Evolutionary conservation across 2,797 vertebrate species (phyloP), one percentile per base, ranked within the genome.

Genomic region (Hydrocynus forskahlii): DNA sequence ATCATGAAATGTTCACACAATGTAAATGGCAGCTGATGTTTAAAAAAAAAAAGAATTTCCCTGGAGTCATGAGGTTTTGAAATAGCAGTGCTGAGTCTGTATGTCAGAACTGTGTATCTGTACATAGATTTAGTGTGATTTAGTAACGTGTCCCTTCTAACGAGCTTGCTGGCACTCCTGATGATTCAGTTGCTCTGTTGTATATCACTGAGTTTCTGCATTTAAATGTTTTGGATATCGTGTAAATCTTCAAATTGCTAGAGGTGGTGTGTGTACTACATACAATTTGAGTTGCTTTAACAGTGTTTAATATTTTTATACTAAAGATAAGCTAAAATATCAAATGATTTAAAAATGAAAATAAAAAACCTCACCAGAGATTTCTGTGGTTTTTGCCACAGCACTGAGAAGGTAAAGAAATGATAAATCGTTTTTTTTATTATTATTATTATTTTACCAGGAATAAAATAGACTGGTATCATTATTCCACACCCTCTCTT

Each of bases 281-380:
- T 81, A 83, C 83, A 83, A 86, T 89, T 85, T 35, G 59, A 25
- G 80, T 84, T 90, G 81, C 71, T 80, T 77, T 82, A 89, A 90
- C 88, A 87, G 78, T 90, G 88, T 88, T 82, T 80, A 86, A 84
- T 91, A 91, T 94, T 94, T 94, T 93, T 93, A 90, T 94, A 92
- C 89, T 88, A 88, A 92, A 87, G 85, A 71, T 85, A 89, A 89
- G 80, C 19, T 77, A 85, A 80, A 19, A 38, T n/a, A n/a, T 66
- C 35, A 66, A 66, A 66, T 25, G 21, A 63, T 50, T 66, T 16
- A 4, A 10, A 43, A 23, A 43, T 45, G 10, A 52, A 13, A 45
- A n/a, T n/a, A n/a, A 45, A 45, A 45, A 45, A 0, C 10, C 7
- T 45, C 13, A 4, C 3, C 23, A 23, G 45, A 43, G 45, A 63